Evolutionary conservation across 2,888 invertebrate genomes (phyloP), one percentile per base, ranked within the genome.

Genomic region (Alloplasta piceator): DNA sequence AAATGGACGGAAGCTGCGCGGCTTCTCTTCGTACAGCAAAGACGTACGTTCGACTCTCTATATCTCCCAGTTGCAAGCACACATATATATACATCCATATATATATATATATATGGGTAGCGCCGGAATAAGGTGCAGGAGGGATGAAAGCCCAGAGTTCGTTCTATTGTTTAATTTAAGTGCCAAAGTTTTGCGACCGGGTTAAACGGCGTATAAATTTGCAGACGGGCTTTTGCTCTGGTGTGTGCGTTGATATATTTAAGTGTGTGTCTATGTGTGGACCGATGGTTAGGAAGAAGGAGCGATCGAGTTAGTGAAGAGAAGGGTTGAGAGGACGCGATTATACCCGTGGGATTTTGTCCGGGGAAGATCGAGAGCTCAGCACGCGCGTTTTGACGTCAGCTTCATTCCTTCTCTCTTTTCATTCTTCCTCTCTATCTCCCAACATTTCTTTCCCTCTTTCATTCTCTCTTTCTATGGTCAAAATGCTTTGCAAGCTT

Each of bases 161-260:
- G 86, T 87, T 89, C 90, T 90, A 90, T 91, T 91, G 90, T 91
- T 90, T 90, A 90, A 91, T 91, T 90, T 89, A 90, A 90, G 90
- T 89, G 90, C 89, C 90, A 87, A 91, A 91, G 90, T 90, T 91
- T 90, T 89, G 89, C 86, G 86, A 78, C 55, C 77, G 56, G 89
- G 88, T 90, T 90, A 89, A 90, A 88, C 87, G 89, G 83, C 88
- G 86, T 88, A 90, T 90, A 90, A 91, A 91, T 91, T 89, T 74
- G 74, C 74, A 66, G 74, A 74, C 56, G 74, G 56, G 64, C 38
- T 74, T 38, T 64, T 48, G 10, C 48, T 10, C 48, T 48, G 48
- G 48, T 48, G 48, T 48, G 46, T 6, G 46, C 46, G 46, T 46
- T 48, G 48, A 12, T 48, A 12, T 10, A n/a, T 6, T 5, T 7